phyloP scores from a whole-genome alignment of 2,888 invertebrate species.

The Invenusta paracnida region DNA sequence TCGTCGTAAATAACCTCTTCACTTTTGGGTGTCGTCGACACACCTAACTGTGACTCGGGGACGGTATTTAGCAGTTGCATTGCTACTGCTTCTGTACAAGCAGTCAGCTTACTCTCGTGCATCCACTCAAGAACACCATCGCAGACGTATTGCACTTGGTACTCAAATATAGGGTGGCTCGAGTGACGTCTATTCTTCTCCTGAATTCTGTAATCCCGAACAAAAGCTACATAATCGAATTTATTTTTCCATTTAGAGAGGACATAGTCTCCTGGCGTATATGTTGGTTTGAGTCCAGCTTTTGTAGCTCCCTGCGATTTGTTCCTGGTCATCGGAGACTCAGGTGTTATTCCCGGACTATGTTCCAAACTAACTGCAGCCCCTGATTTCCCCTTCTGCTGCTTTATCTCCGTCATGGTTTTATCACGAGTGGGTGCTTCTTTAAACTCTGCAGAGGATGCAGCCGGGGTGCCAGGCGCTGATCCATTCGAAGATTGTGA shows the following conservation, averaged over 20 bases:
- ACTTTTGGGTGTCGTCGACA: not conserved
- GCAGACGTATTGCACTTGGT: not conserved
- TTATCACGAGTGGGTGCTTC: not conserved
- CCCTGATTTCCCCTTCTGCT: not conserved
- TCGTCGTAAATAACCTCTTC: not conserved
- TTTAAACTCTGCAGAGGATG: not conserved
- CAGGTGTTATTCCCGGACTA: not conserved
- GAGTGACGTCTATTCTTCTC: not conserved
- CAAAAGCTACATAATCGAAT: not conserved
- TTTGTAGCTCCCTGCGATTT: not conserved
- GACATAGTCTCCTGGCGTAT: not conserved
- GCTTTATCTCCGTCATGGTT: not conserved
- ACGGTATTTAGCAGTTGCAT: not conserved
- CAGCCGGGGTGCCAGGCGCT: not conserved
- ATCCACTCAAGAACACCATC: not conserved
- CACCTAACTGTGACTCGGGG: not conserved
- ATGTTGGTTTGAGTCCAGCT: not conserved
- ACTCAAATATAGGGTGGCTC: not conserved
- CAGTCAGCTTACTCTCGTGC: not conserved
- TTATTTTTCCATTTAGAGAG: not conserved
- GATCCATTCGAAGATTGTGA: not conserved
- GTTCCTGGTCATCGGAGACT: not conserved
- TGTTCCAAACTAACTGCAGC: too few species aligned
- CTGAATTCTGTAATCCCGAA: not conserved
- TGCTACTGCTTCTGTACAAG: not conserved